Conservation (phyloP, 2,113 vertebrate species). For the Charadrius vociferus region DNA sequence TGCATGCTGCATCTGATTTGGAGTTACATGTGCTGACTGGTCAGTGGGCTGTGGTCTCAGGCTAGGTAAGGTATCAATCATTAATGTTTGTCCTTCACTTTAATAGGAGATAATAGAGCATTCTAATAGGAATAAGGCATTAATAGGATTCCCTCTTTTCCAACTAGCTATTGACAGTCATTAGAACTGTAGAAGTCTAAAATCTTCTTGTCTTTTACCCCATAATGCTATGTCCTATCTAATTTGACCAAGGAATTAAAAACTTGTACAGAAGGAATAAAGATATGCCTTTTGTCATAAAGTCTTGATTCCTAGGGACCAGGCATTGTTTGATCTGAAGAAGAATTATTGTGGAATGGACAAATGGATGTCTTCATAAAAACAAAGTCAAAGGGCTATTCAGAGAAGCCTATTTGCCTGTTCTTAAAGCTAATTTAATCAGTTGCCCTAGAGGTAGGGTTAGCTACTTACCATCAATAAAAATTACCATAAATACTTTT, state of each 20-base stretch:
- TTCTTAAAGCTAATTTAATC: background rate
- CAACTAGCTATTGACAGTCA: background rate
- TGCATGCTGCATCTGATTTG: rapidly evolving
- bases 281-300: background rate
- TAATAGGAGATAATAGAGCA: background rate
- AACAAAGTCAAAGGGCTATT: background rate
- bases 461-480: slow-evolving; percentile 32
- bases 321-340: background rate
- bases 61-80: background rate
- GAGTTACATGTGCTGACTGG: background rate
- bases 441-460: slow-evolving; percentile 34
- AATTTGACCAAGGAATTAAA: background rate
- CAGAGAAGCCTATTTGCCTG: background rate
- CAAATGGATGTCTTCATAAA: background rate
- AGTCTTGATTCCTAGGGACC: background rate
- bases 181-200: background rate
- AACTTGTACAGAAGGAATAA: background rate
- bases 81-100: background rate
- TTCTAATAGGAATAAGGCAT: background rate
- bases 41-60: background rate
- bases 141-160: background rate
- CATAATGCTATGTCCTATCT: background rate
- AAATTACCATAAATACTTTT: slow-evolving; percentile 41
- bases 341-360: background rate
- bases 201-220: background rate